Base-by-base conservation (phyloP, 2,113 vertebrate species). In the Pluvialis apricaria region DNA sequence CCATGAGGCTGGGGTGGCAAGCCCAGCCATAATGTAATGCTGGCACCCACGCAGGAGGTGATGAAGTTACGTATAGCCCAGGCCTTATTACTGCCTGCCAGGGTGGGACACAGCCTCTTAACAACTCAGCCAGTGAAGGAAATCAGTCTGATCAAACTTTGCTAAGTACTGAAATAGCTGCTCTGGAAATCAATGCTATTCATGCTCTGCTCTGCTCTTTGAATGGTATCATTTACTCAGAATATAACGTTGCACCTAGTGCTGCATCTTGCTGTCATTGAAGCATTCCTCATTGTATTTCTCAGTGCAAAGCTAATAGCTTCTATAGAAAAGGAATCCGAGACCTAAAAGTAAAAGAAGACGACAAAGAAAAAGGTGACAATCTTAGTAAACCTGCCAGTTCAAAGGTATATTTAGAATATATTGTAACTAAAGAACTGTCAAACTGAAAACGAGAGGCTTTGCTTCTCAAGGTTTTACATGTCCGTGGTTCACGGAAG, bases 171-270 rank as follows among this genome's bases (percentile, higher is more conserved):
- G 76, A 96, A 94, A 88, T 71, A 95, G 83, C 86, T 93, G 40
- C 83, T 94, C 86, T 93, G 90, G 76, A 94, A 96, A 96, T 93
- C 88, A 93, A 49, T 91, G 88, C 88, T 91, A 64, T 92, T 96
- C 90, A 95, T 82, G 76, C 57, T 79, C 83, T 65, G 65, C 40
- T 90, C 61, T 96, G 96, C 36, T 94, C 96, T 97, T 92, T 91
- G 77, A 92, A 92, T 92, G 65, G 80, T 96, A 90, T 97, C 86
- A 83, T 95, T 97, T 97, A 96, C 96, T 68, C 83, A 72, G 94
- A 96, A 86, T 92, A 82, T 84, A 84, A 13, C 92, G 38, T 94
- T 96, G 90, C 77, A 88, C 90, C 88, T 84, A 86, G 47, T 76
- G 82, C 91, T 93, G 88, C 69, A 84, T 92, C 90, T 92, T 84